These are phyloP conservation scores for Forbesichthys agassizii DNA, from an alignment of 2,113 vertebrate species.

Conservation along the genomic window DNA sequence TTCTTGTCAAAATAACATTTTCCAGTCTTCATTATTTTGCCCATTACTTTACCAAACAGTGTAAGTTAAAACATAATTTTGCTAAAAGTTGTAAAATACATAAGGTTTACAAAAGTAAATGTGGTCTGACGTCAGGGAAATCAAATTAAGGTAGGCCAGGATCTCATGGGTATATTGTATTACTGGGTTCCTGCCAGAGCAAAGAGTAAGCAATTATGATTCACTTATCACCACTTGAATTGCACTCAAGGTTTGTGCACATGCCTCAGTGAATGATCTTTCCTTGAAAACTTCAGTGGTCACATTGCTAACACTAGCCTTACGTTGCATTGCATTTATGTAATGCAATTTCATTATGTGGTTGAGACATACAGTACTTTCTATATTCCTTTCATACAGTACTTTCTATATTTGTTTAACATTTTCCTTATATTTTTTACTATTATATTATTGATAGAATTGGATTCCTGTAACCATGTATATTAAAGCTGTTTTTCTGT, in stretches of 20 bases:
- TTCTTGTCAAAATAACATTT: conserved; percentile 63
- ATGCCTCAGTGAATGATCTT: neutral
- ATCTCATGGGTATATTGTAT: conserved; percentile 55
- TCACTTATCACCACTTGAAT: conserved; percentile 51
- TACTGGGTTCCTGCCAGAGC: conserved; percentile 6
- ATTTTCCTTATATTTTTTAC: no score
- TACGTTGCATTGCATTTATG: no score
- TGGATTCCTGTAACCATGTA: no score
- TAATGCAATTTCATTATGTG: no score
- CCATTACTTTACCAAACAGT: conserved; percentile 49
- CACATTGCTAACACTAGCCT: no score
- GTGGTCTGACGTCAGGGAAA: conserved; percentile 56
- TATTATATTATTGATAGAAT: no score
- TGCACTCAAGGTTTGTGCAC: conserved; percentile 29
- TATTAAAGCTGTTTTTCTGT: no score
- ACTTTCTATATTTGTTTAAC: no score
- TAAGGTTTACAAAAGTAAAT: conserved; percentile 67
- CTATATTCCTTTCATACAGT: no score
- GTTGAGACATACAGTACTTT: no score
- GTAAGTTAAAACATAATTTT: conserved; percentile 61
- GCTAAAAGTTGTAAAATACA: conserved; percentile 54
- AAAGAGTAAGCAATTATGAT: conserved; percentile 4
- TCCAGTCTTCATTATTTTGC: conserved; percentile 56
- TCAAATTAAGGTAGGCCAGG: conserved; percentile 58
- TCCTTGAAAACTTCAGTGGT: no score